Evolutionary conservation across 2,797 vertebrate genomes (phyloP), one percentile per base, ranked within the genome.

Genomic region (Distichodus sexfasciatus): DNA sequence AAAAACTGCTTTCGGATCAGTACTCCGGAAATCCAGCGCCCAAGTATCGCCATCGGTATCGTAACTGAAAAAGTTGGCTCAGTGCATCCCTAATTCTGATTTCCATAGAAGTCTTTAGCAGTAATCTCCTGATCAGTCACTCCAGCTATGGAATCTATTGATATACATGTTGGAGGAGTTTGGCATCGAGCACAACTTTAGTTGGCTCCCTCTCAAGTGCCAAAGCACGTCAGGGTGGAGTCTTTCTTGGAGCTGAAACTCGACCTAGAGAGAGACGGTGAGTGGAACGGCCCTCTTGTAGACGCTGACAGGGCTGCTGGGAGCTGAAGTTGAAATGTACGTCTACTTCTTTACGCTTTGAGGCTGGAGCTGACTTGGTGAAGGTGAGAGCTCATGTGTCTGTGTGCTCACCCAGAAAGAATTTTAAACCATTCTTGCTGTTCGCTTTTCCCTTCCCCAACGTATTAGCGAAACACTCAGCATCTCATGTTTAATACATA

Each of bases 161-260:
- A 86, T 88, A 87, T 86, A 83, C n/a, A n/a, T n/a, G n/a, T n/a
- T 85, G 84, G 87, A 79, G 83, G 82, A 84, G 82, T 91, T 91
- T 92, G 91, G 83, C 91, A 92, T 93, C 90, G 92, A 88, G 92
- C 89, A 91, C 77, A 92, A 93, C 91, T 89, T 91, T 94, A 92
- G 93, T 94, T 90, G 91, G 87, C n/a, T n/a, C n/a, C n/a, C n/a
- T n/a, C n/a, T n/a, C n/a, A n/a, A 92, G 91, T 90, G 90, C 90
- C 91, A 80, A 57, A 73, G 90, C n/a, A n/a, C 91, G 91, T 86
- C 91, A 89, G 94, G 94, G 94, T 93, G 94, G 93, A 93, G 94
- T 91, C 90, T 89, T 86, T 90, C 57, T 81, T 90, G 90, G 90
- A 89, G 88, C 91, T 94, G 94, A 94, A 97, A 97, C 93, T 91